Evolutionary conservation across 2,113 vertebrate genomes (phyloP), one percentile per base, ranked within the genome.

Genomic region (Trogon surrucura): DNA sequence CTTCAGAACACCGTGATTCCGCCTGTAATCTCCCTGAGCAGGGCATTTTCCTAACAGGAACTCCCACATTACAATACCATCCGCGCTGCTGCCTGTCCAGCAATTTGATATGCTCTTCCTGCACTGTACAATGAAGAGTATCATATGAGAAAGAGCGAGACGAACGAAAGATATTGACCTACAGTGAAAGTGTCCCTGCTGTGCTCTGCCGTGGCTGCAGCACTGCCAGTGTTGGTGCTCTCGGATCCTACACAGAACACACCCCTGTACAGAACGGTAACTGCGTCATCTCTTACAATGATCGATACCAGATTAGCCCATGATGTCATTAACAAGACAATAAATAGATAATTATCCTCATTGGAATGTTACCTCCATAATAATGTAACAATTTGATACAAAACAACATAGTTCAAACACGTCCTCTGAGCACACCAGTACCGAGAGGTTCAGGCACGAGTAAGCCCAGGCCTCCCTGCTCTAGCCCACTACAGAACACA

Each of bases 251-350:
- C 56, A 7, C 45, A 85, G 48, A 86, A 77, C 60, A 82, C 50
- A 78, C 17, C 27, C 80, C 79, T 79, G 25, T 13, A 61, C 44
- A 70, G 30, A 57, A 34, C 2, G 10, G 54, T 41, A 85, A 84
- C 3, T 72, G 60, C 34, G 11, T 71, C 50, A 81, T 72, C 78
- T 78, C 66, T 66, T 73, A 32, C 36, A 86, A 85, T 78, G 13
- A 91, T 91, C 93, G 71, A 71, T 82, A 89, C 19, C 89, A 82
- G 82, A 93, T 75, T 56, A 87, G 86, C 47, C 64, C 51, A 41
- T 36, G 41, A 74, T 38, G 61, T 74, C 67, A 95, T 26, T 83
- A 87, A 90, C 66, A 82, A 75, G 64, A 57, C 61, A 91, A 74
- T 44, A 89, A 72, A 77, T 14, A 91, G 74, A 27, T 89, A 82